Conservation (phyloP, 2,888 invertebrate genomes). For the Auanema freiburgensis region DNA sequence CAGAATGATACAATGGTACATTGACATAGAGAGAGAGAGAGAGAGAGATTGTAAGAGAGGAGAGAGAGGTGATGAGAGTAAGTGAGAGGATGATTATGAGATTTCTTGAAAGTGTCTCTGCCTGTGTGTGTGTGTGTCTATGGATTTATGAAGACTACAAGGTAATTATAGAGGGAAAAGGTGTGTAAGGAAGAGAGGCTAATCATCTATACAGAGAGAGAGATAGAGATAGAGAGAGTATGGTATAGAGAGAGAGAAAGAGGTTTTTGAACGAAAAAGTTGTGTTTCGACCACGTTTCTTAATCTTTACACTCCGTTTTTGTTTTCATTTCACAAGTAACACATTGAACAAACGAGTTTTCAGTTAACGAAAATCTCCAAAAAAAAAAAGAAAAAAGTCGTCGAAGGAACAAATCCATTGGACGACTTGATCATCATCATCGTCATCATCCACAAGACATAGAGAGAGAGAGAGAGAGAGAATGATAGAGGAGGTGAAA, state of each 20-base stretch:
- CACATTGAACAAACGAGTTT: slow-evolving; percentile 22
- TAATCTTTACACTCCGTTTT: slow-evolving; percentile 9
- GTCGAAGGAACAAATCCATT: slow-evolving; percentile 16
- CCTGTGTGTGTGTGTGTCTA: slow-evolving; percentile 2
- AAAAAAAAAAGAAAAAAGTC: slow-evolving; percentile 20
- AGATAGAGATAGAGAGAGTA: slow-evolving; percentile 7
- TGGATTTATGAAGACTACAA: slow-evolving; percentile 3
- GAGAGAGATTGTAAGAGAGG: neutral
- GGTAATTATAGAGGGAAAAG: slow-evolving; percentile 10
- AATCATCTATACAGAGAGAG: slow-evolving; percentile 10
- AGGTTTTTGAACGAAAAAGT: slow-evolving; percentile 2
- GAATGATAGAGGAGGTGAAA: slow-evolving; percentile 18
- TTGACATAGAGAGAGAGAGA: neutral
- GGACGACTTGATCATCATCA: slow-evolving; percentile 26
- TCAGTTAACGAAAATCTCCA: slow-evolving; percentile 9
- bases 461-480: slow-evolving; percentile 18
- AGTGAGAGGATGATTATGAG: slow-evolving; percentile 15
- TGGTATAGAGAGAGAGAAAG: slow-evolving; percentile 4
- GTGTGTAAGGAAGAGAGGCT: slow-evolving; percentile 16
- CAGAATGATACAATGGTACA: slow-evolving; percentile 10
- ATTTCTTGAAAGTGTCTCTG: slow-evolving; percentile 1
- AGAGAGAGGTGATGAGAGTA: slow-evolving; percentile 16
- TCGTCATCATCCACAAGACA: neutral
- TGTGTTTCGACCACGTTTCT: neutral
- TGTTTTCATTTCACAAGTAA: slow-evolving; percentile 12